Evolutionary conservation across 35 echinoderm and acorn worm species (phyloP).

Genomic region (Acanthaster planci): DNA sequence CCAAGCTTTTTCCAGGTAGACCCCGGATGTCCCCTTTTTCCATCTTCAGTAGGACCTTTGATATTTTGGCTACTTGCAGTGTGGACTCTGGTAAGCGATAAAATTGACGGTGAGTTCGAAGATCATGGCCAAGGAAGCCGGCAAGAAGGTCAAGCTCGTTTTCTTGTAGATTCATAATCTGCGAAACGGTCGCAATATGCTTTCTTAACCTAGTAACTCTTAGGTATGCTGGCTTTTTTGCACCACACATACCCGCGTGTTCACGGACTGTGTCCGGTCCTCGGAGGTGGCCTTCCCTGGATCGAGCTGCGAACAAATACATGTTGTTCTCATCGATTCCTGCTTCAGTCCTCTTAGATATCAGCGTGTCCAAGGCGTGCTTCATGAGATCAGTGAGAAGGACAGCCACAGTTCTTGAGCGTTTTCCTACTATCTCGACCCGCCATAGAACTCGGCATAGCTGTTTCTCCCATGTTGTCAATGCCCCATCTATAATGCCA

Average conservation of each 20-base stretch:
- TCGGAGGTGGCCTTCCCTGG: constrained; percentile 40
- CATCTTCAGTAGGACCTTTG: constrained; percentile 55
- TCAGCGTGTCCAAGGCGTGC: constrained; percentile 40
- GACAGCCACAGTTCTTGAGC: constrained; percentile 38
- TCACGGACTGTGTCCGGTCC: constrained; percentile 44
- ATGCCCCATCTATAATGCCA: constrained; percentile 36
- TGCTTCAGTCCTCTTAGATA: constrained; percentile 28
- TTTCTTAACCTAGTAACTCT: constrained; percentile 70
- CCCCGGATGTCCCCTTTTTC: constrained; percentile 39
- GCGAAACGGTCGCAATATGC: constrained; percentile 68
- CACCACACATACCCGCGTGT: constrained; percentile 25
- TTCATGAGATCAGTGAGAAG: constrained; percentile 57
- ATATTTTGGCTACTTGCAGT: constrained; percentile 71
- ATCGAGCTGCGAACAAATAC: constrained; percentile 50
- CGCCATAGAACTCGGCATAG: constrained; percentile 29
- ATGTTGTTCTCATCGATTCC: constrained; percentile 39
- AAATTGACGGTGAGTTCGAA: constrained; percentile 56
- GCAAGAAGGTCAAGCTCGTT: constrained; percentile 82
- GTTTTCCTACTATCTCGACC: constrained; percentile 63
- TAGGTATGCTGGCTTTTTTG: constrained; percentile 47
- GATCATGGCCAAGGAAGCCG: constrained; percentile 69
- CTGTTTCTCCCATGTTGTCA: constrained; percentile 39
- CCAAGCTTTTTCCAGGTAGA: no score
- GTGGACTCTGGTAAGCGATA: constrained; percentile 71
- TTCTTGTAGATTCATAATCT: constrained; percentile 75